These are phyloP conservation scores for Pelusios castaneus DNA, from an alignment of 2,113 vertebrate species.

Conservation along the genomic window DNA sequence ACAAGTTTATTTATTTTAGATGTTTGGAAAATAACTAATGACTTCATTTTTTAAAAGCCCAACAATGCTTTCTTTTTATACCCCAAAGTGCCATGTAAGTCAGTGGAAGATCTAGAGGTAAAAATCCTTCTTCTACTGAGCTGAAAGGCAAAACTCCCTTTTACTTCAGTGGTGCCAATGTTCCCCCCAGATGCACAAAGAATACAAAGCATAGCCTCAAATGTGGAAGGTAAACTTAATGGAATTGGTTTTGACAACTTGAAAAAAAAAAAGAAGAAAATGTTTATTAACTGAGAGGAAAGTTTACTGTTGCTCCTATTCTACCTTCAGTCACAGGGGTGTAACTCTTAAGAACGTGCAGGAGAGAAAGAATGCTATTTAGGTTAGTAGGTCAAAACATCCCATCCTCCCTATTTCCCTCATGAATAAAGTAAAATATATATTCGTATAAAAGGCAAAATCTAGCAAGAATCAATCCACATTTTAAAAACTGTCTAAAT, in stretches of 20 bases:
- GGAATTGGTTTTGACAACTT: background rate
- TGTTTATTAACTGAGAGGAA: background rate
- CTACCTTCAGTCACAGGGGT: too few relatives aligned
- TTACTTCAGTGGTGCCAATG: background rate
- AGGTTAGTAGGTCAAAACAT: background rate
- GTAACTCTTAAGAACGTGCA: background rate
- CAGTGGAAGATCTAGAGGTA: background rate
- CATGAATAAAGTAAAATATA: background rate
- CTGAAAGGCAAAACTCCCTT: background rate
- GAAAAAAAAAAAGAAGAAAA: background rate
- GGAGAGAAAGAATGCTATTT: background rate
- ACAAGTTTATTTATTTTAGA: background rate
- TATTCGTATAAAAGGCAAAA: background rate
- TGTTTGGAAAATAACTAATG: background rate
- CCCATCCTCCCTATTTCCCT: background rate
- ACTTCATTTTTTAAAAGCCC: background rate
- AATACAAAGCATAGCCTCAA: background rate
- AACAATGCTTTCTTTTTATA: background rate
- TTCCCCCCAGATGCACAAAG: background rate
- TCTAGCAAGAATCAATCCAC: background rate
- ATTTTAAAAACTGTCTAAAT: background rate
- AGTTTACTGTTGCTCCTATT: background rate
- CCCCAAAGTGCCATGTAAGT: rapidly evolving
- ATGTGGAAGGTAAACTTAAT: background rate
- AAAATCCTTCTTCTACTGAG: background rate